Base-by-base conservation (phyloP, 2,113 vertebrate genomes). In the Chlamydotis undulata region DNA sequence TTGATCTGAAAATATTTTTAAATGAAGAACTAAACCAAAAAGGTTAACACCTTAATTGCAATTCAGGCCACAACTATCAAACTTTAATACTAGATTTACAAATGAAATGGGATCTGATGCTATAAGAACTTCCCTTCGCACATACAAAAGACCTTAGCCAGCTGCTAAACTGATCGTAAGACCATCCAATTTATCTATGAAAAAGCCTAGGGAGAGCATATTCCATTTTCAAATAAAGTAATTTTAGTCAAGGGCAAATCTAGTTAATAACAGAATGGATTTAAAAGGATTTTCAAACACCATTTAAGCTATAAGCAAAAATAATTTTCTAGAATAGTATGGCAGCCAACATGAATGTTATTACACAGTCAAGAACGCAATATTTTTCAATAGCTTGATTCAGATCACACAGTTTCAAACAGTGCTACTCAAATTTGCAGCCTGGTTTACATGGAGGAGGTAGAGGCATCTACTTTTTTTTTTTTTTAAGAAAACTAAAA, bases 181-280 rank as follows among this genome's bases (percentile, higher is more conserved):
- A 63, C 19, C 64, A 59, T 49, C 8, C 57, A 64, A 45, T 68
- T 83, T 33, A 91, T 57, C 77, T 91, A 41, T 71, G 33, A 80
- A 87, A 81, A 85, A 88, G 57, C 26, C 31, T 41, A 89, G 31
- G 52, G 49, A 94, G 31, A 90, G 59, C 68, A 83, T 28, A 50
- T 83, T 25, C 28, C n/a, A 28, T 69, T 75, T 91, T 83, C n/a
- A 84, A 61, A n/a, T 65, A 23, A 63, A 87, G 31, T 57, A 49
- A 45, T 71, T 93, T 91, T 75, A 94, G 95, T 87, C 69, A 91
- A 91, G 65, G 82, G 89, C 83, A 95, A 91, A 92, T 78, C 91
- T 75, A 94, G 81, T 75, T 94, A 79, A 50, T 61, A 86, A 82
- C 14, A 91, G 28, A 78, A 92, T 15, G 12, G 18, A 68, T 63